phyloP scores from a whole-genome alignment of 2,888 invertebrate genomes.

The Coremacera marginata region DNA sequence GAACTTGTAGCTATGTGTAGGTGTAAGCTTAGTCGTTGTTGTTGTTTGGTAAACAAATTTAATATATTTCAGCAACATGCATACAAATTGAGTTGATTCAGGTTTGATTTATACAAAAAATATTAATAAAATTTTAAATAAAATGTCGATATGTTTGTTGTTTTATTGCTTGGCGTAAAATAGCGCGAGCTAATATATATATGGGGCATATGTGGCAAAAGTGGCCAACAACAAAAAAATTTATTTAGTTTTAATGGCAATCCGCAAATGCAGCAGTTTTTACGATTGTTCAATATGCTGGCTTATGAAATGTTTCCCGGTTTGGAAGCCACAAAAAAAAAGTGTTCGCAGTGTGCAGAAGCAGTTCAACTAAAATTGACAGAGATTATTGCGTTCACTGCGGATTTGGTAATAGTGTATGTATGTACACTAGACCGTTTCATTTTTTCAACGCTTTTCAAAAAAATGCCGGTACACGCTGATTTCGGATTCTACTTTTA shows the following conservation, averaged over 20 bases:
- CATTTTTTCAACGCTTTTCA: too few species aligned
- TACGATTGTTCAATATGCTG: neutral
- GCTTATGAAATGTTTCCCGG: neutral
- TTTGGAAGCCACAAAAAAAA: too few species aligned
- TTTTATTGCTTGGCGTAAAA: neutral
- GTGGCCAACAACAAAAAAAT: too few species aligned
- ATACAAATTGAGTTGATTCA: neutral
- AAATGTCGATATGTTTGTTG: neutral
- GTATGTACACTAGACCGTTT: too few species aligned
- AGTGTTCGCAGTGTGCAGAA: too few species aligned
- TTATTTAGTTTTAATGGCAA: neutral
- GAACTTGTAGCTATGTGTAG: neutral
- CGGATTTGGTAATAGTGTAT: too few species aligned
- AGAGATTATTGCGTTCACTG: too few species aligned
- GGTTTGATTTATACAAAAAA: neutral
- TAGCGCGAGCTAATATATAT: too few species aligned
- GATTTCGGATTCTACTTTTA: too few species aligned
- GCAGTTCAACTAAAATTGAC: too few species aligned
- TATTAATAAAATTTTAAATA: neutral
- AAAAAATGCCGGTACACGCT: too few species aligned
- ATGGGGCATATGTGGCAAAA: too few species aligned
- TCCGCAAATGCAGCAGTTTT: neutral
- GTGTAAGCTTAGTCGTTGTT: neutral
- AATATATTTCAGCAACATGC: constrained; percentile 10
- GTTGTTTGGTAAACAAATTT: neutral